phyloP scores from a whole-genome alignment of 2,797 vertebrate species.

The Argyrosomus regius region DNA sequence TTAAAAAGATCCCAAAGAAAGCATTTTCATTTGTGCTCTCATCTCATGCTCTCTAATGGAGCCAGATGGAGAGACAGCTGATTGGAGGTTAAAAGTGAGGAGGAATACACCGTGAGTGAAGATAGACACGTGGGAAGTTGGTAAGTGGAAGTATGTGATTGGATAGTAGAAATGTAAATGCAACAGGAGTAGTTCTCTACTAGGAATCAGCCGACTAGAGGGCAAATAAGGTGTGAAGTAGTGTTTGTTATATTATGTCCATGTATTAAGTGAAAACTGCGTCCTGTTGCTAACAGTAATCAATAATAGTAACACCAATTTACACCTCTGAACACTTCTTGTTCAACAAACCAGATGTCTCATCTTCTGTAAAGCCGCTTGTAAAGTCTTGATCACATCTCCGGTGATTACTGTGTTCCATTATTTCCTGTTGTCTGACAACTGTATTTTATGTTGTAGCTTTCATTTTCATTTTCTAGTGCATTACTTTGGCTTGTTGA shows the following conservation, averaged over 20 bases:
- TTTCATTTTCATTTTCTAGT: background rate
- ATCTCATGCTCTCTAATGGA: slow-evolving; percentile 69
- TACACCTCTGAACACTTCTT: background rate
- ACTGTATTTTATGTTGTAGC: background rate
- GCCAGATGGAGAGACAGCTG: slow-evolving; percentile 60
- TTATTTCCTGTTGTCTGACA: background rate
- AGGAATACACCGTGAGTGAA: slow-evolving; percentile 45
- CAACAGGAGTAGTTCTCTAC: background rate
- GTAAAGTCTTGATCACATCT: background rate
- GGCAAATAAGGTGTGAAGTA: slow-evolving; percentile 10
- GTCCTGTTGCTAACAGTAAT: background rate
- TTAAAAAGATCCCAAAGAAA: slow-evolving; percentile 85
- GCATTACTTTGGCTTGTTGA: slow-evolving; percentile 1
- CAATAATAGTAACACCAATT: background rate
- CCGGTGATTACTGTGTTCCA: background rate
- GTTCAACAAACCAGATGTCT: slow-evolving; percentile 4
- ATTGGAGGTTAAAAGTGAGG: slow-evolving; percentile 59
- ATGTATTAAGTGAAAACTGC: background rate
- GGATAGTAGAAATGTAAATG: background rate
- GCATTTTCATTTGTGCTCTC: slow-evolving; percentile 80
- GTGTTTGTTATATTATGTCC: background rate
- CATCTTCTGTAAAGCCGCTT: background rate
- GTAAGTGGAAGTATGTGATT: slow-evolving; percentile 11
- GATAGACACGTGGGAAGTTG: slow-evolving; percentile 30
- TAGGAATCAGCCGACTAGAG: background rate